A percentile compares a stretch with the other conserved stretches of the same genome.
Conservation (phyloP, 2,113 vertebrate species). For the Fregetta grallaria region DNA sequence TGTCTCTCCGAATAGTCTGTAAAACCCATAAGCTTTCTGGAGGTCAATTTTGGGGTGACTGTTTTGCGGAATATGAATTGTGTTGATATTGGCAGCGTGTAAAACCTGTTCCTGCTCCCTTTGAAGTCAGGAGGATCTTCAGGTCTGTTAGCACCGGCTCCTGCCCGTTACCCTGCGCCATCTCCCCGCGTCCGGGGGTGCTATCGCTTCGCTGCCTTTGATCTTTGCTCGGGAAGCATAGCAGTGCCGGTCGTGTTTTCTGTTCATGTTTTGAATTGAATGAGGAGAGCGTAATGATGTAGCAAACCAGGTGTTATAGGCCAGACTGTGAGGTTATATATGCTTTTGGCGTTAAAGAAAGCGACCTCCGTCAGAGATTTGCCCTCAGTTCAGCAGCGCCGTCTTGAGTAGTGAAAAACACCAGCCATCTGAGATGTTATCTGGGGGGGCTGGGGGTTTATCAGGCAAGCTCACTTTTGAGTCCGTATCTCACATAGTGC, state of each 20-base stretch:
- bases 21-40: background rate
- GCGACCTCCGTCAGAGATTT: fast-evolving
- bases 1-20: background rate
- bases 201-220: fast-evolving
- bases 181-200: background rate
- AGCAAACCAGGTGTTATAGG: background rate
- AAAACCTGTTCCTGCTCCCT: background rate
- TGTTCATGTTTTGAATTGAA: fast-evolving
- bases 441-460: background rate
- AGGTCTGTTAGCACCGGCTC: background rate
- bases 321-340: fast-evolving
- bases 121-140: background rate
- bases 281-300: fast-evolving
- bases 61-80: background rate
- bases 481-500: fast-evolving
- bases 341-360: background rate
- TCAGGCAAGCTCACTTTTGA: background rate
- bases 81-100: background rate
- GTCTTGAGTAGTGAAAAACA: fast-evolving
- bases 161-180: fast-evolving
- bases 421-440: background rate
- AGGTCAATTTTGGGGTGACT: background rate
- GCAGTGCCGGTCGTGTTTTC: fast-evolving
- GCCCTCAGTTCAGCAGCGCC: fast-evolving
- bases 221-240: fast-evolving